Evolutionary conservation across 1,140 invertebrate genomes (phyloP), one percentile per base, ranked within the genome.

Genomic region (Scaptomyza montana): DNA sequence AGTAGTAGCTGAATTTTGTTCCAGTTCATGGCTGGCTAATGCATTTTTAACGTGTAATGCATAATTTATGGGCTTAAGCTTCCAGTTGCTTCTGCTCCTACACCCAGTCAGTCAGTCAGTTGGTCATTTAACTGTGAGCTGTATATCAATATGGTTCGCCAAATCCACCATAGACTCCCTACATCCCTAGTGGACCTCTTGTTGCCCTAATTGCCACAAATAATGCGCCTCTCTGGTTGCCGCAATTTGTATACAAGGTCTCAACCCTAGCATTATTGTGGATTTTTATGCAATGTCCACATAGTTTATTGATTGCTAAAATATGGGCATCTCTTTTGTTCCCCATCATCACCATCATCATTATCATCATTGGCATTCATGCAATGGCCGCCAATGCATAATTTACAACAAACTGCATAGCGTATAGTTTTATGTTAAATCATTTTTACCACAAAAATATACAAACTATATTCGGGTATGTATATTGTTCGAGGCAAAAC

Each of bases 21-120:
- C 21, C 41, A 46, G 21, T 36, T 25, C 41, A 59, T 30, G 56
- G n/a, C 36, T 50, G 56, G 63, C 79, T 84, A 89, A 87, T 87
- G 84, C 73, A 87, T 89, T 84, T 87, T 89, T 80, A 77, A 87
- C 64, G 75, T 74, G 43, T 7, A 72, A 55, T 87, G 72, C 79
- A 87, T 87, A 84, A 84, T 87, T 84, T 77, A 87, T 77, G 51
- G 69, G 41, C 49, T 59, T 66, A 33, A 47, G 43, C 12, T 47
- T 2, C 57, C 57, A 76, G 66, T 54, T 69, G 28, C 36, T 43
- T 19, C 36, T 43, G 63, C 54, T 72, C 69, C 67, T 36, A 61
- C 56, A 65, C 43, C 30, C 16, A 70, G 54, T 75, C 47, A 45
- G 2, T 64, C 54, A 73, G 57, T 66, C 72, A 80, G 68, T 74